Conservation (phyloP, 1,140 invertebrate genomes). For the Aphidius ervi region DNA sequence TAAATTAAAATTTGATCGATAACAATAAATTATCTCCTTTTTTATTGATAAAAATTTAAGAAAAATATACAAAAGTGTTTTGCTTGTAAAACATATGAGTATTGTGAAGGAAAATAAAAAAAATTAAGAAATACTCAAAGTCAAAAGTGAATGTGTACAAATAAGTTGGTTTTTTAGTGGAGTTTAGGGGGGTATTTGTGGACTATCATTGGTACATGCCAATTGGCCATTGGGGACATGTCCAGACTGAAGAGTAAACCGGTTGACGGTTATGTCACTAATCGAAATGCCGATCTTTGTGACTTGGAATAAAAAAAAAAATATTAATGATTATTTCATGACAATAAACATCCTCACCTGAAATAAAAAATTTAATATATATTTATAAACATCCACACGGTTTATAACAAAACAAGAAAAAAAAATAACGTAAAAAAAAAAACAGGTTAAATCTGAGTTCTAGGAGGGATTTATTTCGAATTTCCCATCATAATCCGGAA, state of each 20-base stretch:
- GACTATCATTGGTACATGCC: constrained; percentile 4
- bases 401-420: neutral
- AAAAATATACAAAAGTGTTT: no score
- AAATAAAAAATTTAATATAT: no score
- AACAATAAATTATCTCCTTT: no score
- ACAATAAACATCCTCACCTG: no score
- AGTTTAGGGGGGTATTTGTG: neutral
- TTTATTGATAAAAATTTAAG: no score
- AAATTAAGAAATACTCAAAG: no score
- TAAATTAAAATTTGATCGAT: no score
- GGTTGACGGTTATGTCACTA: constrained; percentile 39
- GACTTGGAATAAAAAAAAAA: constrained; percentile 14
- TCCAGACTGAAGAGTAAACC: constrained; percentile 36
- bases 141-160: constrained; percentile 9
- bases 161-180: no score
- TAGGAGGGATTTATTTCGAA: neutral
- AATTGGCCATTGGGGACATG: constrained; percentile 29
- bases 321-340: neutral
- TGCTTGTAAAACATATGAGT: no score
- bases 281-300: constrained; percentile 32
- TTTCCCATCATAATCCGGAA: constrained; percentile 31
- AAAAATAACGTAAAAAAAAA: neutral
- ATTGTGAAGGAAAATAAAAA: no score
- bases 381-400: no score
- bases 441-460: neutral